Conservation (phyloP, 1,140 invertebrate species). For the Phymastichus coffea region DNA sequence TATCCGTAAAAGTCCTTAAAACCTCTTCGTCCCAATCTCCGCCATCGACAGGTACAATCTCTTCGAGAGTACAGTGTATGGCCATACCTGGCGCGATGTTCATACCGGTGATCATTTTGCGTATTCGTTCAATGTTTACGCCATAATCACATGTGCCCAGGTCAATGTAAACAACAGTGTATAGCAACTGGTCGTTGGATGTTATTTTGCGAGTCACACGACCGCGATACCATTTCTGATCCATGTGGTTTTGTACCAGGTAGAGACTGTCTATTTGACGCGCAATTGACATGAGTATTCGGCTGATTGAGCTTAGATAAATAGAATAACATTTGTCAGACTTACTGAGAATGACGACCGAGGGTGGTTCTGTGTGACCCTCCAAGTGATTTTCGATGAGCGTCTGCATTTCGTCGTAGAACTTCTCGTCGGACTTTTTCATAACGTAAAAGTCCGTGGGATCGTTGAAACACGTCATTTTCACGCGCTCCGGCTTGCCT, state of each 20-base stretch:
- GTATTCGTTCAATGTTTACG: slow-evolving; percentile 31
- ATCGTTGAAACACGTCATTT: slow-evolving; percentile 64
- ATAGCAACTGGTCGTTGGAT: slow-evolving; percentile 6
- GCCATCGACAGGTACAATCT: slow-evolving; percentile 48
- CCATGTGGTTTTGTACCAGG: slow-evolving; percentile 42
- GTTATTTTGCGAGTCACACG: slow-evolving; percentile 24
- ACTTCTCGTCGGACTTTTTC: slow-evolving; percentile 53
- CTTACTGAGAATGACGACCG: slow-evolving; percentile 3
- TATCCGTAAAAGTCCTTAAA: neutral
- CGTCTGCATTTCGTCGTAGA: slow-evolving; percentile 49
- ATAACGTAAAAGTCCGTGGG: slow-evolving; percentile 71
- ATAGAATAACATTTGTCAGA: too few relatives aligned
- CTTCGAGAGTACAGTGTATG: slow-evolving; percentile 52
- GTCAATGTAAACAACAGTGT: slow-evolving; percentile 39
- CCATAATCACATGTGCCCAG: slow-evolving; percentile 34
- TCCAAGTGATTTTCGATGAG: neutral
- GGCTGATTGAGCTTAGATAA: too few relatives aligned
- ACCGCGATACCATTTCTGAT: slow-evolving; percentile 39
- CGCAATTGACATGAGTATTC: too few relatives aligned
- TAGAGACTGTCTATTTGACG: slow-evolving; percentile 54
- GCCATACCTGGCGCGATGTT: slow-evolving; percentile 42
- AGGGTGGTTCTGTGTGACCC: neutral
- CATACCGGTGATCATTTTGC: slow-evolving; percentile 35
- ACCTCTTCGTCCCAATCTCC: slow-evolving; percentile 43
- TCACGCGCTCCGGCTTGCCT: slow-evolving; percentile 54